Evolutionary conservation across 2,113 vertebrate genomes (phyloP).

Genomic region (Chaetorhynchus papuensis): DNA sequence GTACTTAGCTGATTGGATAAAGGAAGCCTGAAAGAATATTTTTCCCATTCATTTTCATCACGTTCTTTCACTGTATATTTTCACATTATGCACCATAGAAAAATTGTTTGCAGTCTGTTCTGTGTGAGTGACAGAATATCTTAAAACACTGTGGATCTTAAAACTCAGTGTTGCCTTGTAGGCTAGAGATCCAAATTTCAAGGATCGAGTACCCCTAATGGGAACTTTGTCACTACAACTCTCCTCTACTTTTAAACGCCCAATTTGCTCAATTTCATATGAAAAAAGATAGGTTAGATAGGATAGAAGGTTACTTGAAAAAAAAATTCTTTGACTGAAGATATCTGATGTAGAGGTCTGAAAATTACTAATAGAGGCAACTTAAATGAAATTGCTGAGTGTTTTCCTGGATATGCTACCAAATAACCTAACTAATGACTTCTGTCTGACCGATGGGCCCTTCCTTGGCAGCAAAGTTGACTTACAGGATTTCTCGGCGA

Average conservation of each 20-base stretch:
- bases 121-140: not conserved
- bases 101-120: not conserved
- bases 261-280: not conserved
- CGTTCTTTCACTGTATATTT: not conserved
- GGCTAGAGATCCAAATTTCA: not conserved
- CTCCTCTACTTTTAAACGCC: not conserved
- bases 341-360: not conserved
- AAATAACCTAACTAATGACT: not conserved
- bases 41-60: not conserved
- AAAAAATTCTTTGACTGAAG: not conserved
- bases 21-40: not conserved
- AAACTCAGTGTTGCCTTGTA: not conserved
- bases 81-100: not conserved
- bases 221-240: not conserved
- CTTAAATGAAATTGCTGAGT: not conserved
- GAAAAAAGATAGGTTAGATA: not conserved
- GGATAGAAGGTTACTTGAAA: not conserved
- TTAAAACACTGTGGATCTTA: not conserved
- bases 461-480: not conserved
- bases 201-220: not conserved
- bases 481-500: not conserved
- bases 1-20: not conserved
- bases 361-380: not conserved
- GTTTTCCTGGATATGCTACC: not conserved
- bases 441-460: not conserved